Conservation (phyloP, 2,888 invertebrate species). For the Steinernema hermaphroditum region DNA sequence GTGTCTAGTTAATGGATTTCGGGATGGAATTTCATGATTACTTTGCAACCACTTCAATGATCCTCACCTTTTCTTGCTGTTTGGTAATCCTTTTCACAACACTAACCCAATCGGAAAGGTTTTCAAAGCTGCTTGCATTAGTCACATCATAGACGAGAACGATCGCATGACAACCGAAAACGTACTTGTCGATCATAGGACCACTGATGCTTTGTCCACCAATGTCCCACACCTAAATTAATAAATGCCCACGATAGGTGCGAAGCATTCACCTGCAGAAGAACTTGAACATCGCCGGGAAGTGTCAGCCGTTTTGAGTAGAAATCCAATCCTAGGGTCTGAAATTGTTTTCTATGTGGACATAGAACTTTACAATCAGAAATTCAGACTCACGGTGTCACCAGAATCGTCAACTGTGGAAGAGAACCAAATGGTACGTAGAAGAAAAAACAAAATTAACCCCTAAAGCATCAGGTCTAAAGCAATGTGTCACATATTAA, state of each 20-base stretch:
- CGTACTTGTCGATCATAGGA: slow-evolving; percentile 76
- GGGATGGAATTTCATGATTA: too few relatives aligned
- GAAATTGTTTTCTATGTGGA: too few relatives aligned
- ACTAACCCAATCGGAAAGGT: slow-evolving; percentile 76
- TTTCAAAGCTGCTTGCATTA: slow-evolving; percentile 79
- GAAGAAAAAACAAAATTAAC: too few relatives aligned
- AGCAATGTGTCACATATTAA: too few relatives aligned
- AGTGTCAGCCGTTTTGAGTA: slow-evolving; percentile 74
- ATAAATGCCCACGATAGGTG: slow-evolving; percentile 23
- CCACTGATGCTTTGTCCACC: slow-evolving; percentile 79
- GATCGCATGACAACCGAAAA: slow-evolving; percentile 69
- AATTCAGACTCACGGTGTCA: too few relatives aligned
- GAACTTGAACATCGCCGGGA: slow-evolving; percentile 69
- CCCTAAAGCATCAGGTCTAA: too few relatives aligned
- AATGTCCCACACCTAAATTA: slow-evolving; percentile 79
- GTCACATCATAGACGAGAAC: slow-evolving; percentile 83
- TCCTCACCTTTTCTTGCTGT: slow-evolving; percentile 59
- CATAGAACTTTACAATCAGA: too few relatives aligned
- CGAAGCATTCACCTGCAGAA: slow-evolving; percentile 52
- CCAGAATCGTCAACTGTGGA: too few relatives aligned
- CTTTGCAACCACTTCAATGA: too few relatives aligned
- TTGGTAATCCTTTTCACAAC: slow-evolving; percentile 67
- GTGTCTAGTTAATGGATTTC: too few relatives aligned
- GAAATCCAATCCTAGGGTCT: slow-evolving; percentile 78
- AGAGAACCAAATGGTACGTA: too few relatives aligned